phyloP scores from a whole-genome alignment of 2,888 invertebrate species.

The Pandemis corylana region DNA sequence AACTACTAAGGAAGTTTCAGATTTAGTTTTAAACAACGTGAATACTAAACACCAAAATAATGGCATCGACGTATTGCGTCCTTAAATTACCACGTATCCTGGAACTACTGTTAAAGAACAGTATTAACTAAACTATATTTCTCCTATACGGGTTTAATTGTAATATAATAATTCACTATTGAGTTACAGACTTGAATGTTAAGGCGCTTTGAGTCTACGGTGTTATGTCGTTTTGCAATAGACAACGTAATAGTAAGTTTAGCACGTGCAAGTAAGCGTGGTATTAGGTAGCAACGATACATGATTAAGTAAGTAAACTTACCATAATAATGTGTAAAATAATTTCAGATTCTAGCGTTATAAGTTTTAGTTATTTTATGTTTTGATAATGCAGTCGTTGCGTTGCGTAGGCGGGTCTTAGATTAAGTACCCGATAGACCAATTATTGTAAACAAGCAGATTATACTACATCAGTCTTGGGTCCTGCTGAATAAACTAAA shows the following conservation, averaged over 20 bases:
- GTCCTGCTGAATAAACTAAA: constrained; percentile 27
- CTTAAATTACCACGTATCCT: too few species aligned
- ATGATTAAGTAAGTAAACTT: neutral
- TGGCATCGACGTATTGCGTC: neutral
- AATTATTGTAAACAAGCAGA: constrained; percentile 21
- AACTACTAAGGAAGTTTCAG: neutral
- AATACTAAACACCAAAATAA: neutral
- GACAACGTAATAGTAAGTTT: constrained; percentile 2
- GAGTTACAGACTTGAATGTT: constrained; percentile 1
- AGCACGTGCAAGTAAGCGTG: constrained; percentile 16
- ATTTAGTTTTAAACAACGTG: neutral
- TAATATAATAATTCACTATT: constrained; percentile 27
- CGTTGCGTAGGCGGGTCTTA: neutral
- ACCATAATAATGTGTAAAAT: neutral
- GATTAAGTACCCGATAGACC: neutral
- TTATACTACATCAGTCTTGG: constrained; percentile 38
- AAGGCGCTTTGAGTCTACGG: constrained; percentile 11
- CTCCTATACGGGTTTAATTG: constrained; percentile 26
- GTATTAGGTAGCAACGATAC: constrained; percentile 1
- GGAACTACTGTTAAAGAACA: constrained; percentile 2
- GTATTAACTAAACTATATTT: constrained; percentile 30
- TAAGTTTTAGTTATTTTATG: neutral
- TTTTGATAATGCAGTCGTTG: neutral
- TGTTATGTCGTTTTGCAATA: constrained; percentile 6
- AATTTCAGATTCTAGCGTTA: neutral